Evolutionary conservation across 2,113 vertebrate species (phyloP).

Genomic region (Hemibagrus wyckioides): DNA sequence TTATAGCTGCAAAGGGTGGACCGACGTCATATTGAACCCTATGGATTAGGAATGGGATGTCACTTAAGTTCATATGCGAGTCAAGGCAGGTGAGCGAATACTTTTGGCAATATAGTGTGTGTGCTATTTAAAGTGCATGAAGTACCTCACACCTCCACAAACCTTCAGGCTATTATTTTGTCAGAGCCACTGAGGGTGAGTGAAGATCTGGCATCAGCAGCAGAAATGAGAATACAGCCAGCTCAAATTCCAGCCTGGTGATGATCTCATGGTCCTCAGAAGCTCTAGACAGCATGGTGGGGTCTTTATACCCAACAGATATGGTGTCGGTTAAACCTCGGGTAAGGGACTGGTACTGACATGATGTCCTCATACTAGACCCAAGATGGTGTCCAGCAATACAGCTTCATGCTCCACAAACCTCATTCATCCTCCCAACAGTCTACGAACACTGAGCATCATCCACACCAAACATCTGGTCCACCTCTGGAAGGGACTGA

Average conservation of each 20-base stretch:
- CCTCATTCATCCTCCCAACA: not conserved
- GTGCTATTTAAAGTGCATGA: slow-evolving; percentile 4
- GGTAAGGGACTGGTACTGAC: not conserved
- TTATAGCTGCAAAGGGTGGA: too few relatives aligned
- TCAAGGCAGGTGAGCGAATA: too few relatives aligned
- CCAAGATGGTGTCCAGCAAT: not conserved
- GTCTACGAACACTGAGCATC: not conserved
- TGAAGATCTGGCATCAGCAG: not conserved
- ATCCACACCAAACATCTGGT: not conserved
- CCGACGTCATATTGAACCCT: too few relatives aligned
- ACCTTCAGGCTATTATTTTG: not conserved
- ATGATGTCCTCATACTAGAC: not conserved
- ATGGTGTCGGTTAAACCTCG: not conserved
- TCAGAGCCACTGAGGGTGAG: not conserved
- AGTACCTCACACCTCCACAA: not conserved
- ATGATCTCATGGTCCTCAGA: not conserved
- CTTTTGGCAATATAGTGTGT: too few relatives aligned
- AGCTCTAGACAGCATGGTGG: not conserved
- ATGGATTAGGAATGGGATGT: too few relatives aligned
- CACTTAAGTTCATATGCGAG: too few relatives aligned
- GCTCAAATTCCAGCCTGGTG: not conserved
- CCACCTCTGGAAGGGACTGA: not conserved
- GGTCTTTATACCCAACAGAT: not conserved
- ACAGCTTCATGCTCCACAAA: not conserved
- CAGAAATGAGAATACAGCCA: not conserved